Conservation (phyloP, 2,888 invertebrate species). For the Mesorhabditis belari region DNA sequence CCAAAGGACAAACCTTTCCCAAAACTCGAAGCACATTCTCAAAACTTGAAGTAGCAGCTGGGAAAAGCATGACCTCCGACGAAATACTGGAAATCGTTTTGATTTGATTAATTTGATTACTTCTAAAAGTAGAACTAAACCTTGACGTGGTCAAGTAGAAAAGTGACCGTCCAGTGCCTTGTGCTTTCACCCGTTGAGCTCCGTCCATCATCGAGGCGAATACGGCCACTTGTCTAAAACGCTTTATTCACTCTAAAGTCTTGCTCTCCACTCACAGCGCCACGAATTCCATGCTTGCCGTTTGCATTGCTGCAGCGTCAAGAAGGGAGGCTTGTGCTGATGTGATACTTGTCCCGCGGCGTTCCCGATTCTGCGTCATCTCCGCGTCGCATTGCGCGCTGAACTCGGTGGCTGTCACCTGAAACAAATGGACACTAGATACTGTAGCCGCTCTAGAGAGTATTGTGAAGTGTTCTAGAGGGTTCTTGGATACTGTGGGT, state of each 20-base stretch:
- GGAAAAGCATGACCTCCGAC: conserved; percentile 22
- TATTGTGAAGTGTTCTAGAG: no score
- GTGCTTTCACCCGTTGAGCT: conserved; percentile 9
- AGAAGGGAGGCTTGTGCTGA: conserved; percentile 14
- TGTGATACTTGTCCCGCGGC: conserved; percentile 11
- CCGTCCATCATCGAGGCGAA: not conserved
- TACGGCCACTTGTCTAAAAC: conserved; percentile 4
- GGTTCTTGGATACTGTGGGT: no score
- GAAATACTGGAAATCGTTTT: conserved; percentile 4
- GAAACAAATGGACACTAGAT: no score
- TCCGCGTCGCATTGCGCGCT: conserved; percentile 27
- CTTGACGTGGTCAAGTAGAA: conserved; percentile 27
- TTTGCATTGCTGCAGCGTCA: conserved; percentile 24
- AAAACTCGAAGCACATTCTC: conserved; percentile 16
- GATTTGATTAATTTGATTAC: not conserved
- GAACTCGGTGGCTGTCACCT: conserved; percentile 30
- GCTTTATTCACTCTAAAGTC: not conserved
- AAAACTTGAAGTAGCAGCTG: conserved; percentile 17
- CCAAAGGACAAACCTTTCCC: conserved; percentile 14
- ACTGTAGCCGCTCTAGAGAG: no score
- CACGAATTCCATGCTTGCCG: conserved; percentile 29
- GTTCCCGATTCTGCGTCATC: conserved; percentile 42
- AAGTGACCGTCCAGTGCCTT: conserved; percentile 18
- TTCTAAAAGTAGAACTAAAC: not conserved
- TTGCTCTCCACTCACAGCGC: conserved; percentile 10